These are phyloP conservation scores for Cheilosia urbana DNA, from an alignment of 2,888 invertebrate species.

Conservation along the genomic window DNA sequence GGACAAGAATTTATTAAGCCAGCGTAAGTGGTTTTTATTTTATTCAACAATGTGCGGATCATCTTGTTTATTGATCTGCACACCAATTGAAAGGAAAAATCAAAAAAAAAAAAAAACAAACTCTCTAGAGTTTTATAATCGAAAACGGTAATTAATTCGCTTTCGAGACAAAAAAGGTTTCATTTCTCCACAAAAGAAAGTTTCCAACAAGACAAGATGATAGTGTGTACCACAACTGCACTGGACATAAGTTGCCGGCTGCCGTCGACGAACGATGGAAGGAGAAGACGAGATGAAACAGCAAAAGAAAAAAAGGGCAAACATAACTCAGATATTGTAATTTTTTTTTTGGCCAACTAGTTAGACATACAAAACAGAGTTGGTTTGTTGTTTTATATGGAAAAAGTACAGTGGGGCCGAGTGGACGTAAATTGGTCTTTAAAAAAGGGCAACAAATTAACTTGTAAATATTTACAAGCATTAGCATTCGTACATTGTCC, in stretches of 20 bases:
- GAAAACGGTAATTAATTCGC: constrained; percentile 56
- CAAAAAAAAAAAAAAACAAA: background rate
- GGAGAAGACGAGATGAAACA: constrained; percentile 7
- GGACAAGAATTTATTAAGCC: background rate
- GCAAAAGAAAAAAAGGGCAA: constrained; percentile 25
- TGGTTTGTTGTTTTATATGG: background rate
- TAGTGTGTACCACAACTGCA: constrained; percentile 34
- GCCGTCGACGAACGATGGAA: constrained; percentile 7
- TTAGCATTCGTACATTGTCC: too few relatives aligned
- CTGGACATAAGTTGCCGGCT: constrained; percentile 28
- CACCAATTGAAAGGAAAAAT: constrained; percentile 36
- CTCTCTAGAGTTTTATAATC: constrained; percentile 47
- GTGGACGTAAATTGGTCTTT: background rate
- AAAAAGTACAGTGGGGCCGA: constrained; percentile 16
- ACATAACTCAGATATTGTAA: constrained; percentile 15
- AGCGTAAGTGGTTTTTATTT: background rate
- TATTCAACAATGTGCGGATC: background rate
- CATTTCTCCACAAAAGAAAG: constrained; percentile 67
- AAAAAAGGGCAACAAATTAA: too few relatives aligned
- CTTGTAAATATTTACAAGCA: too few relatives aligned
- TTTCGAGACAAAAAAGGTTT: constrained; percentile 44
- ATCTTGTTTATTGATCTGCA: background rate
- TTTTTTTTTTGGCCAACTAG: constrained; percentile 27
- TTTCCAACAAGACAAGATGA: constrained; percentile 53
- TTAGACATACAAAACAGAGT: constrained; percentile 3